Percentiles rank a stretch among this genome's conserved stretches.
These are phyloP conservation scores for Acronicta leporina DNA, from an alignment of 2,888 invertebrate genomes.

Conservation along the genomic window DNA sequence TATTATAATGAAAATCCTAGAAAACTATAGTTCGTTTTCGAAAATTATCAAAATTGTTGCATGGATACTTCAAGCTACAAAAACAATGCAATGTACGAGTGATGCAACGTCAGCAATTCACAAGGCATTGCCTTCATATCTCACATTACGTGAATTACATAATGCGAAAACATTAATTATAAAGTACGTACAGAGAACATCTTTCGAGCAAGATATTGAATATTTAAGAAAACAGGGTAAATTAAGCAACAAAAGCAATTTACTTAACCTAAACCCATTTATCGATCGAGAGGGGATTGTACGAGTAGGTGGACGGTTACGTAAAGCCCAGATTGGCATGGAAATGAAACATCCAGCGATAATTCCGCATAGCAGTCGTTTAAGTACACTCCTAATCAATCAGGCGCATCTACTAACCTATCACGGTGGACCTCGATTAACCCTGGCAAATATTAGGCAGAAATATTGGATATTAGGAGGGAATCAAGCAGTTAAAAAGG, in stretches of 20 bases:
- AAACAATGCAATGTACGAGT: conserved; percentile 19
- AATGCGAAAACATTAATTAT: not conserved
- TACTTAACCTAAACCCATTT: conserved; percentile 32
- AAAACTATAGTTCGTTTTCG: conserved; percentile 18
- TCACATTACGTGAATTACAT: not conserved
- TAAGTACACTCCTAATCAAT: conserved; percentile 13
- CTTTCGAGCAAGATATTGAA: too few species aligned
- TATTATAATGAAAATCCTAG: conserved; percentile 9
- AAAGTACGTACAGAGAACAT: too few species aligned
- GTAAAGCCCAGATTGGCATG: conserved; percentile 11
- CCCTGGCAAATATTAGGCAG: conserved; percentile 17
- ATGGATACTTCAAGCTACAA: conserved; percentile 22
- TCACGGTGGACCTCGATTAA: conserved; percentile 24
- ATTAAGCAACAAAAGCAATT: conserved; percentile 18
- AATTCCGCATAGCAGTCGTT: conserved; percentile 12
- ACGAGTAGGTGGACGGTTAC: conserved; percentile 21
- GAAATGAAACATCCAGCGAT: conserved; percentile 21
- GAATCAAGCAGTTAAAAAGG: too few species aligned
- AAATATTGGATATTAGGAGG: conserved; percentile 9
- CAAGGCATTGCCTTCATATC: not conserved
- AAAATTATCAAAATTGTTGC: conserved; percentile 18
- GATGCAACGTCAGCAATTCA: conserved; percentile 3
- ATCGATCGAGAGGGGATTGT: conserved; percentile 29
- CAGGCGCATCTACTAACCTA: conserved; percentile 17
- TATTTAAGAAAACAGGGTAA: not conserved